These are phyloP conservation scores for Trilocha varians DNA, from an alignment of 2,888 invertebrate species.

Conservation along the genomic window DNA sequence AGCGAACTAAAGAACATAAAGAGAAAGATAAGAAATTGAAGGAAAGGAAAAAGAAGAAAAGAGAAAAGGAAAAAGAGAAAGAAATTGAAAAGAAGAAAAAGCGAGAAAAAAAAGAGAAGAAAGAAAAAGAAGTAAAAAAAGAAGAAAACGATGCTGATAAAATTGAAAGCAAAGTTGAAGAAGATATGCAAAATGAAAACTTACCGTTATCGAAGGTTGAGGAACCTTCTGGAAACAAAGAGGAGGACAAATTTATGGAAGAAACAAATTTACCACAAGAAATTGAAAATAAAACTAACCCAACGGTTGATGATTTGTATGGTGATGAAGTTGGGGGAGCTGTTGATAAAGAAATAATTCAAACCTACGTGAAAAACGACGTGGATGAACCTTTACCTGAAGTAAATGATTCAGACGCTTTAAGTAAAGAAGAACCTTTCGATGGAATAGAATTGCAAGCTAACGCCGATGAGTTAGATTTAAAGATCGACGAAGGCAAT, in stretches of 20 bases:
- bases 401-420: constrained; percentile 36
- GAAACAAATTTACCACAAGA: constrained; percentile 21
- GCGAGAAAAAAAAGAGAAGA: constrained; percentile 70
- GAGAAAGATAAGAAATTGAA: constrained; percentile 72
- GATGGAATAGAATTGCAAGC: constrained; percentile 75
- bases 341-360: constrained; percentile 71
- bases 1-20: constrained; percentile 67
- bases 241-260: constrained; percentile 10
- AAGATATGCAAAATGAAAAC: constrained; percentile 16
- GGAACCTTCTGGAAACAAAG: not conserved
- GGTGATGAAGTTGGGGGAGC: constrained; percentile 69
- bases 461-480: constrained; percentile 67
- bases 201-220: constrained; percentile 6
- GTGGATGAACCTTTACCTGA: constrained; percentile 30
- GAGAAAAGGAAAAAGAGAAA: constrained; percentile 71
- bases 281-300: constrained; percentile 7
- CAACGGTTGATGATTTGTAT: constrained; percentile 51
- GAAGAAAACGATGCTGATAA: constrained; percentile 34
- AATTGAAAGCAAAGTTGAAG: constrained; percentile 22
- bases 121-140: constrained; percentile 56
- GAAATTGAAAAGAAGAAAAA: constrained; percentile 66
- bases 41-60: constrained; percentile 64
- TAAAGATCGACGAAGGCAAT: constrained; percentile 63
- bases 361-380: constrained; percentile 68
- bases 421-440: constrained; percentile 66